A percentile compares a stretch with the other conserved stretches of the same genome.
These are phyloP conservation scores for Pelodiscus sinensis DNA, from an alignment of 2,113 vertebrate genomes.

Conservation along the genomic window DNA sequence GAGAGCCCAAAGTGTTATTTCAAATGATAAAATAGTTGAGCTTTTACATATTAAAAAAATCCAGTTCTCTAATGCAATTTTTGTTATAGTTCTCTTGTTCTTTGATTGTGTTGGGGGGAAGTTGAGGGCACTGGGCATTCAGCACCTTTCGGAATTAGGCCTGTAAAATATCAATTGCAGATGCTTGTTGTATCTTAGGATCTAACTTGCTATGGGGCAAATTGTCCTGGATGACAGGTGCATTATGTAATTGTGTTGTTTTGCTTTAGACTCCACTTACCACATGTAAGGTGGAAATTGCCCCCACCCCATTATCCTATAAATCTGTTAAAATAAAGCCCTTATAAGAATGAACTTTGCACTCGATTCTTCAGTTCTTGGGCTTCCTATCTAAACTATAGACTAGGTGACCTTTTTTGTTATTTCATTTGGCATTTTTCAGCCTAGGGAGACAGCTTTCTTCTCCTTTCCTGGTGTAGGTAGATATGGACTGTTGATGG, in stretches of 20 bases:
- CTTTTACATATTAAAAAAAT: not conserved
- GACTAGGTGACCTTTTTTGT: no score
- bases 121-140: not conserved
- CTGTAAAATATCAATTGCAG: not conserved
- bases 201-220: not conserved
- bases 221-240: not conserved
- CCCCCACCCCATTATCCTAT: not conserved
- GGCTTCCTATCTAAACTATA: not conserved
- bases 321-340: no score
- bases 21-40: not conserved
- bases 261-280: not conserved
- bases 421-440: not conserved
- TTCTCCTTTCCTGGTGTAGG: not conserved
- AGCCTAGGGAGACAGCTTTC: not conserved
- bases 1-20: constrained; percentile 50
- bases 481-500: not conserved
- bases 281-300: not conserved
- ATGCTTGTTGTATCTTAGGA: not conserved
- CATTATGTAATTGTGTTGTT: not conserved
- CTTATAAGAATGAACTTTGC: not conserved
- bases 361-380: not conserved
- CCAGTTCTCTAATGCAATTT: no score
- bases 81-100: not conserved
- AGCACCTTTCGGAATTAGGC: not conserved
- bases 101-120: not conserved